A percentile compares a stretch with the other conserved stretches of the same genome.
Conservation (phyloP, 2,113 vertebrate species). For the Cinclus mexicanus region DNA sequence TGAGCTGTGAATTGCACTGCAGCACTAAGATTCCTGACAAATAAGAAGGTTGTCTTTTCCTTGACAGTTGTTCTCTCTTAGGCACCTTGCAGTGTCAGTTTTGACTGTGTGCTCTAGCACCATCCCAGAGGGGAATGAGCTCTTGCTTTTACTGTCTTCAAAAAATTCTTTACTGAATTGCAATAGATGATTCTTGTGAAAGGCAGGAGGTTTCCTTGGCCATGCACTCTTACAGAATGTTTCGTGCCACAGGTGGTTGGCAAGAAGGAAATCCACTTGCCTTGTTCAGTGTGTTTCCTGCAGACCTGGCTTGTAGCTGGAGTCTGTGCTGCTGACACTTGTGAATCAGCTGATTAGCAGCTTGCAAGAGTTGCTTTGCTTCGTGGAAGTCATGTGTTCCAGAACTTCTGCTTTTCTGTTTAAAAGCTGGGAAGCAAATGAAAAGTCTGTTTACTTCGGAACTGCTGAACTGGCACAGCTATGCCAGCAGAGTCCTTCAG, state of each 20-base stretch:
- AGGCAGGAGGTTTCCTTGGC: not conserved
- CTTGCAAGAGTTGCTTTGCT: not conserved
- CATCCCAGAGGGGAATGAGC: not conserved
- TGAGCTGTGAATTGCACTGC: not conserved
- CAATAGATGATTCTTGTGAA: not conserved
- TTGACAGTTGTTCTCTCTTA: not conserved
- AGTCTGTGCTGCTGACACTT: rapidly evolving
- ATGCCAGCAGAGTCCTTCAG: not conserved
- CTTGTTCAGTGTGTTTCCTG: not conserved
- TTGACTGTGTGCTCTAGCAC: not conserved
- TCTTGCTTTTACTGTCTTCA: not conserved
- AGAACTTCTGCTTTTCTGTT: not conserved
- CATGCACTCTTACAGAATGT: not conserved
- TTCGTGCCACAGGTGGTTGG: not conserved
- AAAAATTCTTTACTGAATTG: not conserved
- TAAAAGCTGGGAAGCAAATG: not conserved
- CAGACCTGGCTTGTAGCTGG: not conserved
- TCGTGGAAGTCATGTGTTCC: not conserved
- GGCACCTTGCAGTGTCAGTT: not conserved
- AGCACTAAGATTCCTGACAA: not conserved
- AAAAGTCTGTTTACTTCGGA: not conserved
- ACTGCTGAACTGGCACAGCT: not conserved
- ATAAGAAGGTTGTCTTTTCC: not conserved
- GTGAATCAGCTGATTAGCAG: not conserved
- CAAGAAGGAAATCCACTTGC: not conserved